These are phyloP conservation scores for Noctua janthe DNA, from an alignment of 2,888 invertebrate species.

Conservation along the genomic window DNA sequence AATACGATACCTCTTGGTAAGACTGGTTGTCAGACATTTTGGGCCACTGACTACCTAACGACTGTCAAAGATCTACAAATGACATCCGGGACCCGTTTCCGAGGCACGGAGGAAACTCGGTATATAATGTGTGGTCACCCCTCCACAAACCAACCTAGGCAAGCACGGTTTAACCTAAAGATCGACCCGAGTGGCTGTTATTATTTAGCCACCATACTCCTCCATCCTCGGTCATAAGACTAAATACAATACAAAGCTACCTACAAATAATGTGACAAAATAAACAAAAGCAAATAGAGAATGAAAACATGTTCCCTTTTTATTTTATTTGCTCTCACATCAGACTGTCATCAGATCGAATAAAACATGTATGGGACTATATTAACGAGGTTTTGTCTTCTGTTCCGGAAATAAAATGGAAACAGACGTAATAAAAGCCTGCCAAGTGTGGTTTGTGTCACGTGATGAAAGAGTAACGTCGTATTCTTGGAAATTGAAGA, in stretches of 20 bases:
- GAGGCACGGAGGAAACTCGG: too few relatives aligned
- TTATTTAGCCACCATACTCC: too few relatives aligned
- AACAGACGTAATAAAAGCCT: slow-evolving; percentile 21
- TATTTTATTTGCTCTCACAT: slow-evolving; percentile 36
- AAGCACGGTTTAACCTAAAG: too few relatives aligned
- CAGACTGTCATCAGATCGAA: slow-evolving; percentile 34
- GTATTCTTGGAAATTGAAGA: background rate
- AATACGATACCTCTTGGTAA: too few relatives aligned
- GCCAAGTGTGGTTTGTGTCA: slow-evolving; percentile 12
- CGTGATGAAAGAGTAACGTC: background rate
- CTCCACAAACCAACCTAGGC: too few relatives aligned
- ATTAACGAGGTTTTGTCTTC: slow-evolving; percentile 19
- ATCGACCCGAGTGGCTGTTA: too few relatives aligned
- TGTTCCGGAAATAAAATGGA: slow-evolving; percentile 18
- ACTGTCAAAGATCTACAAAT: too few relatives aligned
- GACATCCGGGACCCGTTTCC: too few relatives aligned
- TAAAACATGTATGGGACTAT: slow-evolving; percentile 24
- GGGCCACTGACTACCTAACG: too few relatives aligned
- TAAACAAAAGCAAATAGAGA: slow-evolving; percentile 8
- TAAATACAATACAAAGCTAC: background rate
- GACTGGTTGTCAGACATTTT: too few relatives aligned
- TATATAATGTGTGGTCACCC: too few relatives aligned
- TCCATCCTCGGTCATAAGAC: background rate
- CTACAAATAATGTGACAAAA: background rate
- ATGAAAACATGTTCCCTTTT: background rate